Evolutionary conservation across 2,113 vertebrate genomes (phyloP).

Genomic region (Lophotis ruficrista): DNA sequence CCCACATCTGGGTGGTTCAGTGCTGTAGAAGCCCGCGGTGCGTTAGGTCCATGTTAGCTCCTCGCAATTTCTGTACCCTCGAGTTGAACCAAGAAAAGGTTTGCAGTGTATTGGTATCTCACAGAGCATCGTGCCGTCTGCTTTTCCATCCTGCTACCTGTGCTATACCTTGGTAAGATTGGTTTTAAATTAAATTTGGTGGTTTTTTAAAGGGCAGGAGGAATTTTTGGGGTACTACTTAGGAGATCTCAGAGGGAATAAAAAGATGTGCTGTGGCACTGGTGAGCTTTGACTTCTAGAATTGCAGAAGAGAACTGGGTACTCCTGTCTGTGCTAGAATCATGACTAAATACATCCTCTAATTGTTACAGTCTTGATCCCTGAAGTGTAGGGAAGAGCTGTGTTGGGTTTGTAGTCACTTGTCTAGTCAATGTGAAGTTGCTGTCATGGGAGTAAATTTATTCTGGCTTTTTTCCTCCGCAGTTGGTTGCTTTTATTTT

Average conservation of each 20-base stretch:
- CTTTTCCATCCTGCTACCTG: fast-evolving
- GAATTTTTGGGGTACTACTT: not conserved
- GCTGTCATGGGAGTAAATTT: not conserved
- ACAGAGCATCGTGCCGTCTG: not conserved
- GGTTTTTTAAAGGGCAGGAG: not conserved
- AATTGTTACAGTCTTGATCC: not conserved
- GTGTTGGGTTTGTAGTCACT: not conserved
- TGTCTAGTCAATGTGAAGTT: not conserved
- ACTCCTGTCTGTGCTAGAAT: not conserved
- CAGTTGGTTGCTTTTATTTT: too few relatives aligned
- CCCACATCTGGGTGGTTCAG: fast-evolving
- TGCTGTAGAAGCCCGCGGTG: fast-evolving
- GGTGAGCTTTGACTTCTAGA: not conserved
- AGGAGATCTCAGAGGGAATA: not conserved
- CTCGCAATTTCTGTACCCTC: not conserved
- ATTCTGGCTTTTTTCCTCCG: not conserved
- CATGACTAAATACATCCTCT: not conserved
- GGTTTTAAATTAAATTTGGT: not conserved
- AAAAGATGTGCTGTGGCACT: not conserved
- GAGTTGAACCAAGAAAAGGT: not conserved
- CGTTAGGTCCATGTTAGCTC: fast-evolving
- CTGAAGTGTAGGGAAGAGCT: not conserved
- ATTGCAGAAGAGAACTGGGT: not conserved
- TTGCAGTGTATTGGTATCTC: not conserved
- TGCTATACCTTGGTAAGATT: not conserved